Conservation (phyloP, 2,888 invertebrate genomes). For the Pharmacophagus antenor region DNA sequence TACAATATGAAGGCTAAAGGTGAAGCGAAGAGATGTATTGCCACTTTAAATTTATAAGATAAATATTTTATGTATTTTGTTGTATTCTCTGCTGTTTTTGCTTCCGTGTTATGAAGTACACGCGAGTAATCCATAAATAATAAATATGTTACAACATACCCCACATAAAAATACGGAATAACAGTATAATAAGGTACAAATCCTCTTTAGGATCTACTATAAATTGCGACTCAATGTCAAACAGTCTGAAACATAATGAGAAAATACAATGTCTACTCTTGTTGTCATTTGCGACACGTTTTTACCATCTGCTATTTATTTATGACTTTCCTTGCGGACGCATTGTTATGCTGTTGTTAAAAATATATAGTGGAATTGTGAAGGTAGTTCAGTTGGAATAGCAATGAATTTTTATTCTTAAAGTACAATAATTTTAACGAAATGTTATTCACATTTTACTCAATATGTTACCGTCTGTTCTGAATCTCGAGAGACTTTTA, state of each 20-base stretch:
- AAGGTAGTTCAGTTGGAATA: not conserved
- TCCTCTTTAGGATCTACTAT: conserved; percentile 7
- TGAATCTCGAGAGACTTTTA: too few relatives aligned
- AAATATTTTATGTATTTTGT: too few relatives aligned
- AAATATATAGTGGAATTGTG: not conserved
- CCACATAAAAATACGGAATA: conserved; percentile 1
- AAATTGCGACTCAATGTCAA: conserved; percentile 5
- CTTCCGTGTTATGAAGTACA: not conserved
- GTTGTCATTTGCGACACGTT: conserved; percentile 5
- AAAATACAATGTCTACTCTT: conserved; percentile 5
- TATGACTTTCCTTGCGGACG: conserved; percentile 2
- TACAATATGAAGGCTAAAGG: too few relatives aligned
- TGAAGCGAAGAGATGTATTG: too few relatives aligned
- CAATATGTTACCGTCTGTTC: too few relatives aligned
- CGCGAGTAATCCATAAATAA: not conserved
- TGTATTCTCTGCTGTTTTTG: not conserved
- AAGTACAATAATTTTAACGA: not conserved
- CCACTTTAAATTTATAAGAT: too few relatives aligned
- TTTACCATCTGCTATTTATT: conserved; percentile 2
- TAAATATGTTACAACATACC: not conserved
- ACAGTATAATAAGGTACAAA: conserved; percentile 4
- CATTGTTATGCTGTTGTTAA: conserved; percentile 2
- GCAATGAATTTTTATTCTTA: not conserved
- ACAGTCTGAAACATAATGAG: conserved; percentile 6
- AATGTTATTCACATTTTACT: not conserved